Percentiles rank a stretch among this genome's conserved stretches.
Evolutionary conservation across 2,888 invertebrate genomes (phyloP).

Genomic region (Caenorhabditis sinica): DNA sequence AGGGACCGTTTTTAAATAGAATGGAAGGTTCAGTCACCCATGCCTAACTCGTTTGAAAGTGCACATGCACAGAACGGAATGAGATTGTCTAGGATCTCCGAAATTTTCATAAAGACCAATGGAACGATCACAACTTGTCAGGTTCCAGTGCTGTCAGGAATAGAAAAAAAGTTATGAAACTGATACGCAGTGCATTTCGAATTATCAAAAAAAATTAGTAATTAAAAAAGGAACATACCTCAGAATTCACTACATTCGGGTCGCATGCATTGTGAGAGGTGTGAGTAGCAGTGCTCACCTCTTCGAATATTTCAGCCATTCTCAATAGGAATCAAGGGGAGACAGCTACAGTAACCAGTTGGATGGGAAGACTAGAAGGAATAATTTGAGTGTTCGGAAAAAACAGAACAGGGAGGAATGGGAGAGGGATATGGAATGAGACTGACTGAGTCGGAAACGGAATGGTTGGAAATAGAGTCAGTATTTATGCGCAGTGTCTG

Average conservation of each 20-base stretch:
- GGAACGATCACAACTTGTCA: too few species aligned
- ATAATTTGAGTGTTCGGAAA: not conserved
- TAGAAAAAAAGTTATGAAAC: not conserved
- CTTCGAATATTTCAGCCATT: conserved; percentile 68
- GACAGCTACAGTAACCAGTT: conserved; percentile 52
- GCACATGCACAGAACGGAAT: not conserved
- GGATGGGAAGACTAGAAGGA: conserved; percentile 34
- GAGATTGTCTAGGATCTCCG: not conserved
- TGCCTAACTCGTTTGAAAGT: not conserved
- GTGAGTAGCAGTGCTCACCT: conserved; percentile 67
- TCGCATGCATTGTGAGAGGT: conserved; percentile 64
- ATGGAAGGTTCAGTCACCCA: not conserved
- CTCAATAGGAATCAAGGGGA: conserved; percentile 1
- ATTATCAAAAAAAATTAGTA: conserved; percentile 19
- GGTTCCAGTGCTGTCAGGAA: too few species aligned
- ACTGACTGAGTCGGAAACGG: conserved; percentile 52
- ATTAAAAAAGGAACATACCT: conserved; percentile 64
- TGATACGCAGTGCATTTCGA: not conserved
- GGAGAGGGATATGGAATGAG: not conserved
- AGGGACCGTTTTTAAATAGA: not conserved
- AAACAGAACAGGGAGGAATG: not conserved
- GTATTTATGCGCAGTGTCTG: conserved; percentile 63
- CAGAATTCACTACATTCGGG: conserved; percentile 61
- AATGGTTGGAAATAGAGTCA: conserved; percentile 57
- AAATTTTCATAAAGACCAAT: too few species aligned